These are phyloP conservation scores for Meiosimyza decipiens DNA, from an alignment of 2,888 invertebrate species.

Conservation along the genomic window DNA sequence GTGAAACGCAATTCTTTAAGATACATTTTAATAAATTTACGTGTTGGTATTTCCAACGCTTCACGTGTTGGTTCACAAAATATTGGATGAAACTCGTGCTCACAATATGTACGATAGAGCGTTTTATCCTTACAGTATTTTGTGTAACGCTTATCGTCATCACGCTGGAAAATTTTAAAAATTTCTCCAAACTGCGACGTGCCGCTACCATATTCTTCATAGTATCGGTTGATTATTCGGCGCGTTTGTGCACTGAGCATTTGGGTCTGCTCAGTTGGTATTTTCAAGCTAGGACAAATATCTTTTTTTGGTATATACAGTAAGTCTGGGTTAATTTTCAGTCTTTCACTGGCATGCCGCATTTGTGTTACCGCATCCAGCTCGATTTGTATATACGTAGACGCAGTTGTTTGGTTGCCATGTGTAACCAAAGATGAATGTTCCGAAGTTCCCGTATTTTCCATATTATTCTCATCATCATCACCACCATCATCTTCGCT, in stretches of 20 bases:
- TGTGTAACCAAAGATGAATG: conserved; percentile 2
- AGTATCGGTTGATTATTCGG: conserved; percentile 59
- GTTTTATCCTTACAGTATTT: conserved; percentile 31
- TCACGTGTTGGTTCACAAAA: conserved; percentile 51
- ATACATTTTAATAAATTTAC: conserved; percentile 53
- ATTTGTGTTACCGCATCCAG: conserved; percentile 22
- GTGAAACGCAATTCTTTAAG: conserved; percentile 59
- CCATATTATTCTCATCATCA: conserved; percentile 21
- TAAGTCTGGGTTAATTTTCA: conserved; percentile 28
- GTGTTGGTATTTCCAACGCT: conserved; percentile 49
- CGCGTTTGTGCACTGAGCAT: conserved; percentile 40
- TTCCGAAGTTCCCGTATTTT: neutral
- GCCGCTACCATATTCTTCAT: conserved; percentile 47
- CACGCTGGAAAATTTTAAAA: neutral
- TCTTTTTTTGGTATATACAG: conserved; percentile 49
- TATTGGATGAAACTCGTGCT: conserved; percentile 55
- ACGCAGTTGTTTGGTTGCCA: conserved; percentile 43
- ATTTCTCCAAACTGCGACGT: conserved; percentile 31
- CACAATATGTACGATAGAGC: conserved; percentile 55
- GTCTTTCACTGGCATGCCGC: neutral
- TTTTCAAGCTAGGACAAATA: neutral
- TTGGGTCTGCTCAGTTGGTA: neutral
- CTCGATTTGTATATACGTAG: conserved; percentile 63
- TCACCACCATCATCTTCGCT: conserved; percentile 32
- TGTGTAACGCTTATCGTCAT: conserved; percentile 36